Conservation (phyloP, 2,888 invertebrate genomes). For the Caenorhabditis virilis region DNA sequence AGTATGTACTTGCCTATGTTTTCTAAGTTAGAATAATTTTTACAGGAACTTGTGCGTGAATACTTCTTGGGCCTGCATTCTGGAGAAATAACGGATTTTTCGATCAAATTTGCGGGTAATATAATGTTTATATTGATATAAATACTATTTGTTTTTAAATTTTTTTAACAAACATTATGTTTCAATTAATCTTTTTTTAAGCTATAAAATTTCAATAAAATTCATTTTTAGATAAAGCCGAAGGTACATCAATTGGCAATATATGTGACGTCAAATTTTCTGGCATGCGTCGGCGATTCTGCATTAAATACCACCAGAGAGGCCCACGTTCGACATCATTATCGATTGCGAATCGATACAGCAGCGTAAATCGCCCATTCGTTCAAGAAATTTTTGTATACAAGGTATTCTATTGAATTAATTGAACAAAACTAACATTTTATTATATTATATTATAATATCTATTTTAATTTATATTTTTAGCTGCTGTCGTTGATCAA, state of each 20-base stretch:
- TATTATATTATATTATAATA: slow-evolving; percentile 15
- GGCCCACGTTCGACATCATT: slow-evolving; percentile 18
- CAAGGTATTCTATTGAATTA: slow-evolving; percentile 29
- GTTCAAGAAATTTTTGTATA: slow-evolving; percentile 19
- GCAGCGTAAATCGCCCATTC: slow-evolving; percentile 22
- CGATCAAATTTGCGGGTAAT: slow-evolving; percentile 21
- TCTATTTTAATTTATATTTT: slow-evolving; percentile 21
- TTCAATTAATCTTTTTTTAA: slow-evolving; percentile 28
- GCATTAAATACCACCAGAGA: slow-evolving; percentile 22
- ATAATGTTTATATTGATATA: slow-evolving; percentile 20
- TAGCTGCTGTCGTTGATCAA: slow-evolving; percentile 24
- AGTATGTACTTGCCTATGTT: slow-evolving; percentile 21
- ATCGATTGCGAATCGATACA: slow-evolving; percentile 18
- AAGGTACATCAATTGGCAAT: slow-evolving; percentile 25
- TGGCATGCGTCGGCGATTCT: slow-evolving; percentile 19
- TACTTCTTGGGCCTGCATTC: slow-evolving; percentile 26
- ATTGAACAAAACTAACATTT: slow-evolving; percentile 30
- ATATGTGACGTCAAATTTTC: slow-evolving; percentile 24
- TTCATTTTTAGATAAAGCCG: slow-evolving; percentile 27
- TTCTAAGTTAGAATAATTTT: slow-evolving; percentile 15
- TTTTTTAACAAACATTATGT: slow-evolving; percentile 29
- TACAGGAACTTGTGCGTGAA: slow-evolving; percentile 25
- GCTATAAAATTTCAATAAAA: slow-evolving; percentile 28
- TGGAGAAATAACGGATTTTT: slow-evolving; percentile 22
- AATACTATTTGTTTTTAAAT: slow-evolving; percentile 15